Base-by-base conservation (phyloP, 1,140 invertebrate genomes). In the Drosophila prosaltans region DNA sequence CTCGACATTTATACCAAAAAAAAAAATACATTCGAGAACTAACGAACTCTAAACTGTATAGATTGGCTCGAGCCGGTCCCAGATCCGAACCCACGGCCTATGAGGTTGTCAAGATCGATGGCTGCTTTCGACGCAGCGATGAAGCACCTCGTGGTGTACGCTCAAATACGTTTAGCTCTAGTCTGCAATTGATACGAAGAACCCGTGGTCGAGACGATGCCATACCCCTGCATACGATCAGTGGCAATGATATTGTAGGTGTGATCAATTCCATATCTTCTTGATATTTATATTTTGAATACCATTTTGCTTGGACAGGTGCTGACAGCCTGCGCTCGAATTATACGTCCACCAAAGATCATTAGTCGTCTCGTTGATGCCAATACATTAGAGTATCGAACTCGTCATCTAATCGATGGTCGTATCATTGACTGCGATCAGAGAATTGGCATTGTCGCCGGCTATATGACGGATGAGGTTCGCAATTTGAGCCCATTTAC, bases 401-500 rank as follows among this genome's bases (percentile, higher is more conserved):
- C 97, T 0, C 93, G 97, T 24, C 97, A 98, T 92, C 93, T 96
- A 30, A 94, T 97, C 21, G 96, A 97, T 90, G 97, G 97, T 1
- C 94, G 95, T 63, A 97, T 98, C 65, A 95, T 97, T 40, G 96
- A 95, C 76, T 96, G 96, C 68, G 97, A 98, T 92, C 96, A 97
- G 73, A 94, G 97, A 74, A 97, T 98, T 69, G 96, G 96, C 0
- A 93, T 96, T 16, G 95, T 97, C 1, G 96, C 97, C 32, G 97
- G 97, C 1, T 97, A 97, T 91, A 95, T 98, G 94, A 95, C 95
- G 1, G 95, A 96, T 61, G 97, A 98, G 93, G 96, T 98, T 7
- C 94, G 94, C 26, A 97, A 97, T 5, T 91, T 95, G 39, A 97
- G 95, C 71, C 97, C 96, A 0, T 97, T 98, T 86, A 95, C 95